Conservation (phyloP, 2,888 invertebrate genomes). For the Anaspis maculata region DNA sequence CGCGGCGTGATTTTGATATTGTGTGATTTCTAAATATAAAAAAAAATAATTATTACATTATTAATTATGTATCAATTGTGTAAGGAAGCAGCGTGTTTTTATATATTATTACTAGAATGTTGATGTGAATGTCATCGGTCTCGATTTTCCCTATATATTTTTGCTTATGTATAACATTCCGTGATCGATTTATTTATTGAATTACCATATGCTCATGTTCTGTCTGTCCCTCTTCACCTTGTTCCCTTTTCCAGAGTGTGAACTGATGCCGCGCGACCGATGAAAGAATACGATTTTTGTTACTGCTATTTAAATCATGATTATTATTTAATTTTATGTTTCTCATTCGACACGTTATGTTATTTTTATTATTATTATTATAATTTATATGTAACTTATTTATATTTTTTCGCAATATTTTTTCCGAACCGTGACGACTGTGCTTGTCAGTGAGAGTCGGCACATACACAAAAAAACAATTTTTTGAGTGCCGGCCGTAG, state of each 20-base stretch:
- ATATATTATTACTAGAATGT: conserved; percentile 33
- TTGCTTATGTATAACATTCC: conserved; percentile 41
- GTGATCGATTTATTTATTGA: conserved; percentile 35
- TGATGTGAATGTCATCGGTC: conserved; percentile 41
- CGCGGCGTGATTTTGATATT: conserved; percentile 44
- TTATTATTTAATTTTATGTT: conserved; percentile 43
- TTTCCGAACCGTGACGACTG: neutral
- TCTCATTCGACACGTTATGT: conserved; percentile 43
- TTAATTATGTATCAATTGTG: conserved; percentile 27
- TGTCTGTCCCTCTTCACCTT: too few species aligned
- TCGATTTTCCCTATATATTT: too few species aligned
- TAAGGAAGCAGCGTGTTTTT: conserved; percentile 35
- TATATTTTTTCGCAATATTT: conserved; percentile 1
- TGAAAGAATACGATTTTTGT: conserved; percentile 40
- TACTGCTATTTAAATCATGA: conserved; percentile 45
- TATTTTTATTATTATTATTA: conserved; percentile 45
- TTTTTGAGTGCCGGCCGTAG: too few species aligned
- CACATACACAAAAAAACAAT: conserved; percentile 36
- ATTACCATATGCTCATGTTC: conserved; percentile 28
- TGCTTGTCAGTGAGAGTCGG: conserved; percentile 4
- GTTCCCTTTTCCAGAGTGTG: conserved; percentile 26
- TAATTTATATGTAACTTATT: conserved; percentile 45
- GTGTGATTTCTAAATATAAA: conserved; percentile 41
- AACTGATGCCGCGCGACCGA: too few species aligned
- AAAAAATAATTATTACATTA: conserved; percentile 23